phyloP scores from a whole-genome alignment of 2,888 invertebrate species.

The Sympetrum striolatum region DNA sequence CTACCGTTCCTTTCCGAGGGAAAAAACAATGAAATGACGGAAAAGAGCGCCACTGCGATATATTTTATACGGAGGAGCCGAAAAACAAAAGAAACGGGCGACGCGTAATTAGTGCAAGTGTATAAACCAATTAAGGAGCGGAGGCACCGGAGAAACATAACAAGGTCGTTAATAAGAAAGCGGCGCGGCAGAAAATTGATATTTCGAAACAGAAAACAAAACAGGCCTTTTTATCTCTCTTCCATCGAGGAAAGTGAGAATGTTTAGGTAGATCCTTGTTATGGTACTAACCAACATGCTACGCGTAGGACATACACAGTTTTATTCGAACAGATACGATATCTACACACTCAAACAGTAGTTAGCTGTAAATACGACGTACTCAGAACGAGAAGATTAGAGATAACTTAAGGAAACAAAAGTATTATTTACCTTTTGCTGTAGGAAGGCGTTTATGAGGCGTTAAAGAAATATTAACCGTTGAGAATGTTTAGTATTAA shows the following conservation, averaged over 20 bases:
- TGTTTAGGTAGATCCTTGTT: no score
- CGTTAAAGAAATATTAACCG: no score
- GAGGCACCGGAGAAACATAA: background rate
- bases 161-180: constrained; percentile 5
- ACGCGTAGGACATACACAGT: no score
- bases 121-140: constrained; percentile 12
- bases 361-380: no score
- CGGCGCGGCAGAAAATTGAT: background rate
- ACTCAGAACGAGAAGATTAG: no score
- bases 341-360: no score
- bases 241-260: background rate
- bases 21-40: background rate
- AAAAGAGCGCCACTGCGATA: background rate
- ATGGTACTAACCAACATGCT: no score
- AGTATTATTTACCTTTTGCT: no score
- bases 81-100: background rate
- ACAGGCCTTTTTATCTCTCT: background rate
- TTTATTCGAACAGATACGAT: no score
- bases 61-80: background rate
- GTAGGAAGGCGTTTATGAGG: no score
- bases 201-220: background rate
- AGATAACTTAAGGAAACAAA: no score
- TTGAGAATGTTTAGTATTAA: no score
- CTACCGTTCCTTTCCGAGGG: background rate
- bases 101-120: constrained; percentile 34